Evolutionary conservation across 2,113 vertebrate species (phyloP), one percentile per base, ranked within the genome.

Genomic region (Chaetura pelagica): DNA sequence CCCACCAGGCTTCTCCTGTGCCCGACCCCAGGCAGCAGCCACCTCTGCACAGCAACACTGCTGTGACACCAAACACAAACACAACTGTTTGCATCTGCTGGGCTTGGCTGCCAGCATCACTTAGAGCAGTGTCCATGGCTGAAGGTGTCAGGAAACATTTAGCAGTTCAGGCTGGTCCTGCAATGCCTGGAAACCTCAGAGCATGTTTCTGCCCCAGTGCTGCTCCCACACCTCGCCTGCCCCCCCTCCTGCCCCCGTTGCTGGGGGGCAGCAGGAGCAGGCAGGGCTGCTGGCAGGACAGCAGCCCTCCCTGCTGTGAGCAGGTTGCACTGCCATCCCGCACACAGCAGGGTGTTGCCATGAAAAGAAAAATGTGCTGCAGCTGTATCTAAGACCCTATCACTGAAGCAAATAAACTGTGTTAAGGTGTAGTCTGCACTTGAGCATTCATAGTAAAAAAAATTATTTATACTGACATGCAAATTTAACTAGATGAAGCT

Each of bases 401-500:
- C 62, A 12, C 2, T 22, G 51, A 49, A 46, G 20, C 26, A 44
- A 58, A 73, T 10, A n/a, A 57, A 15, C 54, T 27, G 30, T 7
- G 11, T 26, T 9, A 61, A 87, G 46, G 66, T 38, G 24, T 22
- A 64, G 59, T 8, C 78, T 62, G 51, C 73, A 42, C 51, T 82
- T 71, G 35, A 78, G 61, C 75, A 66, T 74, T 89, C 16, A 3
- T 49, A 72, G 87, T 74, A 79, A 89, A 91, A 89, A 91, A 90
- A 57, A 51, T 63, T 7, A 94, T 94, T 93, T 93, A 85, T 80
- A 90, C 82, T 67, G 91, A 90, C 91, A 20, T 57, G 87, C 78
- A 93, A 77, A 91, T 93, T 86, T 63, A 90, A 88, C 78, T 27
- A 93, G 84, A 88, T 89, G 84, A 94, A 96, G 63, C 79, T 94